Conservation (phyloP, 2,888 invertebrate species). For the Hypolimnas misippus region DNA sequence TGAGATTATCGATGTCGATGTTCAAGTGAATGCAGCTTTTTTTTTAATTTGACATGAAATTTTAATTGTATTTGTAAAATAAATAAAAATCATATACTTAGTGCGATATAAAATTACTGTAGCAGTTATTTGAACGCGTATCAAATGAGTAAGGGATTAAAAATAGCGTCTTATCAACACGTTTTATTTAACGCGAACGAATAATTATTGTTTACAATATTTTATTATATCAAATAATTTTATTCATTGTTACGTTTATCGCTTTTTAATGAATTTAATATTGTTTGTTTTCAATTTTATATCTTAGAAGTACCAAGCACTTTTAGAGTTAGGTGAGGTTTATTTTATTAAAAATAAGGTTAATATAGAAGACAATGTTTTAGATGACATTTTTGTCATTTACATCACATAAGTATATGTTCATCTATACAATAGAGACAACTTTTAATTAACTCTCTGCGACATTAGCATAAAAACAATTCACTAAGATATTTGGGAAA, state of each 20-base stretch:
- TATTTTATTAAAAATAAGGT: too few relatives aligned
- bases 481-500: too few relatives aligned
- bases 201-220: conserved; percentile 12
- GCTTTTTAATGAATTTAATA: not conserved
- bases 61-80: conserved; percentile 2
- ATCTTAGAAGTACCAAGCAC: too few relatives aligned
- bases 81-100: conserved; percentile 10
- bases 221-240: conserved; percentile 19
- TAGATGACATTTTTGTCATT: too few relatives aligned
- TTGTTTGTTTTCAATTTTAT: not conserved
- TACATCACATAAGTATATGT: too few relatives aligned
- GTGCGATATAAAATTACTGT: conserved; percentile 15
- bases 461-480: too few relatives aligned
- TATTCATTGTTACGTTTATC: not conserved
- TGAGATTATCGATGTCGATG: not conserved
- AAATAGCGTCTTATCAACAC: conserved; percentile 28
- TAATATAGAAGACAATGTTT: too few relatives aligned
- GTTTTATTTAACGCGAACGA: conserved; percentile 24
- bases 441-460: too few relatives aligned
- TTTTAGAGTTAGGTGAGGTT: too few relatives aligned
- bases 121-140: conserved; percentile 24
- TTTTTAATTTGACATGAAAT: not conserved
- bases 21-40: not conserved
- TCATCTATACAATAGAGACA: too few relatives aligned
- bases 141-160: conserved; percentile 27